Evolutionary conservation across 1,140 invertebrate genomes (phyloP).

Genomic region (Oryzaephilus surinamensis): DNA sequence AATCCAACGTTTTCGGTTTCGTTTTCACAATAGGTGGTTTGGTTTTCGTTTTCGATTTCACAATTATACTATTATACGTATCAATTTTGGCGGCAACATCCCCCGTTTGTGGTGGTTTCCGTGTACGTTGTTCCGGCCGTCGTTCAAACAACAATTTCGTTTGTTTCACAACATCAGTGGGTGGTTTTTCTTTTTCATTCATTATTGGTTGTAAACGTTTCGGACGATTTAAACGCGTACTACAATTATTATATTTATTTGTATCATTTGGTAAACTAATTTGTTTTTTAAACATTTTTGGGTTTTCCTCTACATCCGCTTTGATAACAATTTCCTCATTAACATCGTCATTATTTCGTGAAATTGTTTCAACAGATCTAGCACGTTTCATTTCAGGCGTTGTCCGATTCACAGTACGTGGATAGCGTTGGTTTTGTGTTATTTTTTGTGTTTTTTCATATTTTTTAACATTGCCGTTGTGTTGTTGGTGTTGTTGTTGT

Average conservation of each 20-base stretch:
- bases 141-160: constrained; percentile 74
- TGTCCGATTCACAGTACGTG: constrained; percentile 33
- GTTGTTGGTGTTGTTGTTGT: constrained; percentile 29
- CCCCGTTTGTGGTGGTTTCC: constrained; percentile 42
- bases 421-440: neutral
- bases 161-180: constrained; percentile 74
- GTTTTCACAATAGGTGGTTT: constrained; percentile 40
- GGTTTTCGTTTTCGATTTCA: constrained; percentile 39
- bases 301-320: constrained; percentile 6
- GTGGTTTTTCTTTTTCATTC: constrained; percentile 69
- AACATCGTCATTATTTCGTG: constrained; percentile 34
- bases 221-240: constrained; percentile 42
- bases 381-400: constrained; percentile 63
- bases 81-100: constrained; percentile 56
- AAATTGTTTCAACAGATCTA: constrained; percentile 69
- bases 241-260: too few relatives aligned
- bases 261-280: too few relatives aligned
- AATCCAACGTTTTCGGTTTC: constrained; percentile 23
- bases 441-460: neutral
- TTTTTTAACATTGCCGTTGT: constrained; percentile 14
- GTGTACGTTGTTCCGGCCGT: constrained; percentile 43
- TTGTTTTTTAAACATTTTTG: constrained; percentile 9
- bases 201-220: constrained; percentile 57
- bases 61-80: constrained; percentile 52
- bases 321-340: constrained; percentile 3